Base-by-base conservation (phyloP, 1,140 invertebrate species). In the Chionoecetes opilio region DNA sequence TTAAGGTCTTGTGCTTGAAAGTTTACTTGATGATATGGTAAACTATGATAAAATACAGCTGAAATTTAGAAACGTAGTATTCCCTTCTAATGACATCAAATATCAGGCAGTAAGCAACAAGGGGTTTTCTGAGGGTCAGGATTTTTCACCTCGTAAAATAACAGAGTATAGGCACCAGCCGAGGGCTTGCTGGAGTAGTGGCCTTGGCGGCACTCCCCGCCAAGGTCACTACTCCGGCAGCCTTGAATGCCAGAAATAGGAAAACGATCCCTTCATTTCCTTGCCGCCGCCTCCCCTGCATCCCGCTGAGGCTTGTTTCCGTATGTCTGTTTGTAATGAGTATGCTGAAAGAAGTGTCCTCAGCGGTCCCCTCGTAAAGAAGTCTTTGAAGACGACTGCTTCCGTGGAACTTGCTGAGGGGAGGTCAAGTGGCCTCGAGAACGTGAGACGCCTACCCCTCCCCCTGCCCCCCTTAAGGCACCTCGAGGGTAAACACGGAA, bases 401-500 rank as follows among this genome's bases (percentile, higher is more conserved):
- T 75, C 63, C 63, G 63, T 26, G 9, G 11, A 75, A 26, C 63
- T 75, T 9, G 63, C 63, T 26, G 63, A 75, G 63, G 63, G 63
- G 63, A 75, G 63, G 63, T 75, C 63, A 75, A 75, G 63, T n/a
- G 63, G 63, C 63, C 63, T 75, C 21, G 63, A 75, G 26, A 75
- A 8, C 26, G 11, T 17, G 63, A 75, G 63, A 75, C 6, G 63
- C 21, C 63, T 75, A 21, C 63, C 21, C 63, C 21, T 63, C 53
- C 53, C 53, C 21, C 46, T 17, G 46, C 46, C 46, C 46, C 46
- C 63, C 63, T 75, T 75, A n/a, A 75, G 63, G 21, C 63, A n/a
- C 63, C 63, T n/a, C 63, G 63, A 75, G 63, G 26, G 63, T 75
- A 75, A 75, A 75, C 63, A 75, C 26, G 63, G 63, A 75, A n/a